Evolutionary conservation across 35 echinoderm and acorn worm genomes (phyloP).

Genomic region (Antedon bifida): DNA sequence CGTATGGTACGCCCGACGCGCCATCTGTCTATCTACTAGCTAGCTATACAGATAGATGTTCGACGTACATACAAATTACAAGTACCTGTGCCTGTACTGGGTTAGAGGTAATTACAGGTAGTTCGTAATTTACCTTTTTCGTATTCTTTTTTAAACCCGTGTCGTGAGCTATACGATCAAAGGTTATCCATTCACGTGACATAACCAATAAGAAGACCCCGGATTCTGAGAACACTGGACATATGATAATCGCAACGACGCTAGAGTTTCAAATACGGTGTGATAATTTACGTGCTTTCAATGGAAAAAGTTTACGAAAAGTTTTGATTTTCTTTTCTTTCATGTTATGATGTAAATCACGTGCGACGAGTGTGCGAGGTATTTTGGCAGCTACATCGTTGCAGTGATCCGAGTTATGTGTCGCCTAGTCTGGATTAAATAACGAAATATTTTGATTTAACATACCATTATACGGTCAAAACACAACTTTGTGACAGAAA

Average conservation of each 20-base stretch:
- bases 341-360: too few relatives aligned
- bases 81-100: too few relatives aligned
- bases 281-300: background rate
- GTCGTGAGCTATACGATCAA: background rate
- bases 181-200: background rate
- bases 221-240: background rate
- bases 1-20: too few relatives aligned
- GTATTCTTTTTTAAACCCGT: background rate
- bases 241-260: background rate
- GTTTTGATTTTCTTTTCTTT: background rate
- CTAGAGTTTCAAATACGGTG: background rate
- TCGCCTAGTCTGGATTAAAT: background rate
- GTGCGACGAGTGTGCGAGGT: background rate
- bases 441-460: background rate
- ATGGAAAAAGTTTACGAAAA: background rate
- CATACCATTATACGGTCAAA: too few relatives aligned
- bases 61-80: too few relatives aligned
- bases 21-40: too few relatives aligned
- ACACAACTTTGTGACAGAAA: too few relatives aligned
- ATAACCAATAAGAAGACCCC: background rate
- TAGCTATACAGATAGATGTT: too few relatives aligned
- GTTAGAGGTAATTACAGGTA: too few relatives aligned
- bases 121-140: background rate
- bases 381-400: background rate
- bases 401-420: background rate